phyloP scores from a whole-genome alignment of 2,797 vertebrate species.

The Gobio occitaniae region DNA sequence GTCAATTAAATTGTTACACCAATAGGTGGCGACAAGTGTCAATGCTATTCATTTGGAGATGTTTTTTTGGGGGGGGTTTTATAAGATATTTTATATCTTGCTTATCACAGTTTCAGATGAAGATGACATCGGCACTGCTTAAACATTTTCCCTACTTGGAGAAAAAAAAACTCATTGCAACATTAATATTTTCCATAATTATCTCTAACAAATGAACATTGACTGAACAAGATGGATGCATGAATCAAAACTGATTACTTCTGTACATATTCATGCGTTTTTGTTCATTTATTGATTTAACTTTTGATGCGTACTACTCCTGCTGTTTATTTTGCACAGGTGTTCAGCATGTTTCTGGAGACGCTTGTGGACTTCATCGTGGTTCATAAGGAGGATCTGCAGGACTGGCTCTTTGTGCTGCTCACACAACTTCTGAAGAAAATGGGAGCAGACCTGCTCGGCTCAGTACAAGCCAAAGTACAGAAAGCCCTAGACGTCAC shows the following conservation, averaged over 20 bases:
- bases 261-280: no score
- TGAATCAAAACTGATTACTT: neutral
- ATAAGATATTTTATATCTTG: no score
- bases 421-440: slow-evolving; percentile 96
- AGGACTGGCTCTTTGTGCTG: slow-evolving; percentile 95
- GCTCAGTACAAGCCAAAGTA: slow-evolving; percentile 97
- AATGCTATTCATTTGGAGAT: neutral
- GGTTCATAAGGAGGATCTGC: slow-evolving; percentile 95
- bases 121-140: slow-evolving; percentile 17
- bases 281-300: neutral
- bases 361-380: slow-evolving; percentile 95
- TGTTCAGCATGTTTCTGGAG: slow-evolving; percentile 99
- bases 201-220: slow-evolving; percentile 4
- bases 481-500: slow-evolving; percentile 96
- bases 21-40: neutral
- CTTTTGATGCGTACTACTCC: slow-evolving; percentile 75
- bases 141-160: neutral
- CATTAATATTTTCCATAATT: neutral
- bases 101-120: neutral
- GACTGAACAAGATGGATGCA: slow-evolving; percentile 2
- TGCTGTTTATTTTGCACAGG: slow-evolving; percentile 75
- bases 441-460: slow-evolving; percentile 97
- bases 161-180: neutral
- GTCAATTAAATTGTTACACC: neutral
- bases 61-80: no score